phyloP scores from a whole-genome alignment of 2,888 invertebrate species.

The Steinernema carpocapsae region DNA sequence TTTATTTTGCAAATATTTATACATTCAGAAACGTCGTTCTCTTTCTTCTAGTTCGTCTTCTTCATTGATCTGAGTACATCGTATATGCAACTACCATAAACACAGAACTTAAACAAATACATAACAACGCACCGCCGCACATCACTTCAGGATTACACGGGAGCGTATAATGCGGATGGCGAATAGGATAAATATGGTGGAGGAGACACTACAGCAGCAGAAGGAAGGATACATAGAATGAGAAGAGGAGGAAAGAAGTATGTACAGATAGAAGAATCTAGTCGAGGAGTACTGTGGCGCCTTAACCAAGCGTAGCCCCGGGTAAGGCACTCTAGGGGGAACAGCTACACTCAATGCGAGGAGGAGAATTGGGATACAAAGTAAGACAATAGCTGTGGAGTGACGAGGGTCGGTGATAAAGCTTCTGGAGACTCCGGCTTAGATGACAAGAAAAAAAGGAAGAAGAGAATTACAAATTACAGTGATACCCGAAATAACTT shows the following conservation, averaged over 20 bases:
- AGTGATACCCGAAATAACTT: conserved; percentile 33
- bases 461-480: conserved; percentile 30
- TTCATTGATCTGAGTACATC: conserved; percentile 17
- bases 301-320: conserved; percentile 4
- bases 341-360: conserved; percentile 22
- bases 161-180: conserved; percentile 29
- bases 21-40: conserved; percentile 32
- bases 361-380: background rate
- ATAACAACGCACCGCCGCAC: conserved; percentile 17
- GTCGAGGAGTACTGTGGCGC: conserved; percentile 32
- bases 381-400: conserved; percentile 9
- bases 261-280: conserved; percentile 11
- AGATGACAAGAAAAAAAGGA: conserved; percentile 20
- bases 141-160: conserved; percentile 12
- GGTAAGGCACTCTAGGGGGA: conserved; percentile 32
- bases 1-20: conserved; percentile 29
- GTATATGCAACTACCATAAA: conserved; percentile 9
- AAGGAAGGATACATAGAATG: conserved; percentile 9
- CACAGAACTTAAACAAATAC: conserved; percentile 20
- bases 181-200: conserved; percentile 17
- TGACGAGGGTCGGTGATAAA: conserved; percentile 11
- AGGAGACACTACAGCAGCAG: conserved; percentile 3
- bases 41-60: conserved; percentile 30
- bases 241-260: background rate
- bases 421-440: conserved; percentile 21